These are phyloP conservation scores for Dorcus hopei DNA, from an alignment of 2,888 invertebrate species.

Conservation along the genomic window DNA sequence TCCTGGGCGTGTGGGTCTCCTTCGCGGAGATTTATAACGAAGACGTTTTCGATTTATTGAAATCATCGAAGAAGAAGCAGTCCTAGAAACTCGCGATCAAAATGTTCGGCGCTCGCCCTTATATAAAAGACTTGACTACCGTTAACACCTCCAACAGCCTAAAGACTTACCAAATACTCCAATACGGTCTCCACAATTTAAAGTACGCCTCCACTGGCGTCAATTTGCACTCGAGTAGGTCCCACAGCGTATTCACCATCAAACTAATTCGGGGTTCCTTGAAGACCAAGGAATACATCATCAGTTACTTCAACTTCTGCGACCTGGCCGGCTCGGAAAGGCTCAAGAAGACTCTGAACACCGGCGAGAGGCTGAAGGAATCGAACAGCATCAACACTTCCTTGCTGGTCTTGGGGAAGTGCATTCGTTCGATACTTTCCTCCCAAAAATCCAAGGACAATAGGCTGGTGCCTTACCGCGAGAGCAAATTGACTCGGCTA, in stretches of 20 bases:
- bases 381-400: slow-evolving; percentile 88
- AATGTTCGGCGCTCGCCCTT: slow-evolving; percentile 35
- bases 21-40: slow-evolving; percentile 92
- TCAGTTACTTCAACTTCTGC: slow-evolving; percentile 60
- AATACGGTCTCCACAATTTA: slow-evolving; percentile 72
- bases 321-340: slow-evolving; percentile 91
- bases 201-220: slow-evolving; percentile 74
- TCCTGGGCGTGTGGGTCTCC: slow-evolving; percentile 69
- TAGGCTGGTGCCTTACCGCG: slow-evolving; percentile 62
- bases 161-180: slow-evolving; percentile 77
- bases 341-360: slow-evolving; percentile 68
- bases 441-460: slow-evolving; percentile 36
- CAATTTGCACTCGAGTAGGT: slow-evolving; percentile 79
- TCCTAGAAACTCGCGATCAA: slow-evolving; percentile 60
- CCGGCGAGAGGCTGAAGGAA: slow-evolving; percentile 73
- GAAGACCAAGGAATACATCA: slow-evolving; percentile 12
- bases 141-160: slow-evolving; percentile 54
- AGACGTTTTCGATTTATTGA: slow-evolving; percentile 76
- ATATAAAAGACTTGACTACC: slow-evolving; percentile 46
- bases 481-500: slow-evolving; percentile 85
- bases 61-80: slow-evolving; percentile 38
- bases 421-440: slow-evolving; percentile 61
- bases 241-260: slow-evolving; percentile 85
- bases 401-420: slow-evolving; percentile 79
- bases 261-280: slow-evolving; percentile 60